Conservation (phyloP, 2,113 vertebrate species). For the Tympanuchus pallidicinctus region DNA sequence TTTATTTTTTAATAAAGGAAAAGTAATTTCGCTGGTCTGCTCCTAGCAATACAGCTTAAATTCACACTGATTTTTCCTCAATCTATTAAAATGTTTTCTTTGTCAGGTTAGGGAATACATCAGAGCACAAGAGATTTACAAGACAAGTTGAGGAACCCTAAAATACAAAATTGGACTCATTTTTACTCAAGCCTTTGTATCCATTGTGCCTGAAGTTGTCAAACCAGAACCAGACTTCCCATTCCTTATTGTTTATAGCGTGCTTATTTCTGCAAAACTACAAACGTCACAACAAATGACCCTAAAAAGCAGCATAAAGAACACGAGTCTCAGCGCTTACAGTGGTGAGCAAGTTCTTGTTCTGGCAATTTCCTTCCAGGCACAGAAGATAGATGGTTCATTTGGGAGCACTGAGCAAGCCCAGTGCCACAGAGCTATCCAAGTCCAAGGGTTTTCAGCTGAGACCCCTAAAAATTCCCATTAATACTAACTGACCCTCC, state of each 20-base stretch:
- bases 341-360: conserved; percentile 17
- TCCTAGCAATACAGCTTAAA: not conserved
- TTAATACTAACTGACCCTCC: not conserved
- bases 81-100: not conserved
- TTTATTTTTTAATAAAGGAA: not conserved
- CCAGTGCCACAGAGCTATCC: not conserved
- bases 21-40: conserved; percentile 18
- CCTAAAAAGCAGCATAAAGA: conserved; percentile 39
- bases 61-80: conserved; percentile 24
- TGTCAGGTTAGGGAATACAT: conserved; percentile 33
- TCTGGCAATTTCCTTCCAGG: conserved; percentile 23
- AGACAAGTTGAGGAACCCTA: conserved; percentile 25
- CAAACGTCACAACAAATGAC: conserved; percentile 34
- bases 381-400: conserved; percentile 30
- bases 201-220: conserved; percentile 1
- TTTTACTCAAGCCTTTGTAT: not conserved
- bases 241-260: conserved; percentile 34
- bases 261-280: conserved; percentile 7
- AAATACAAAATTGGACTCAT: not conserved
- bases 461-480: conserved; percentile 22
- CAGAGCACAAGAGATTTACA: conserved; percentile 26
- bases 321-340: conserved; percentile 12
- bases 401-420: conserved; percentile 6
- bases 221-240: conserved; percentile 17
- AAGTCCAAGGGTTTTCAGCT: not conserved